Base-by-base conservation (phyloP, 2,797 vertebrate genomes). In the Poliocrania exsul region DNA sequence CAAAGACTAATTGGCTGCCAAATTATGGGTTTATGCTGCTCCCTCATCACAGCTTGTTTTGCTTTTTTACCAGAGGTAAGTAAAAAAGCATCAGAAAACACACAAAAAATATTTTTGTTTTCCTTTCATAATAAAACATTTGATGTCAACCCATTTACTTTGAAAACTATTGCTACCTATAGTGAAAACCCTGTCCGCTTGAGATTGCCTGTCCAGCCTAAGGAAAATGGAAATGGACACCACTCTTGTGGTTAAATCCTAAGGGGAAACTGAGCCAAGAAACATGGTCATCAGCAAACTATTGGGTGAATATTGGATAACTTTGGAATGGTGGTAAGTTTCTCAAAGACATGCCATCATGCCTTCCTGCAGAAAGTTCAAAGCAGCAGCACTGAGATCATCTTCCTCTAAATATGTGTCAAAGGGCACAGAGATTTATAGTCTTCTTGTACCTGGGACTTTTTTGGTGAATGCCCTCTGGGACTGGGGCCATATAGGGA, bases 1-100 rank as follows among this genome's bases (percentile, higher is more conserved):
- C 97, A 98, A 97, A 98, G 96, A 97, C 94, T 98, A 97, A 98
- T 97, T 98, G 97, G 95, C 97, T 97, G 97, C 95, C 96, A 97
- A 97, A 98, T 98, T 97, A 98, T n/a, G 97, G 95, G 85, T 97
- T 96, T 97, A 96, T 97, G 90, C 85, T 91, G 82, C 64, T 96
- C 86, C 86, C 74, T 95, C 7, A 8, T 92, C 16, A 50, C 67
- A 93, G 85, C 87, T 95, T 96, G 93, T 92, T 97, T 89, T 94
- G 58, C 64, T 73, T 94, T 93, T 86, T 81, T 65, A 92, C 79
- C 74, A 93, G 94, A 94, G 96, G 85, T 97, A 97, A 95, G 92
- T 94, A 96, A 97, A 97, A 96, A 90, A 95, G 88, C 93, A 96
- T 95, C 96, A 97, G 91, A 90, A 97, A 96, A 94, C 93, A 86